Base-by-base conservation (phyloP, 1,140 invertebrate genomes). In the Eulimnadia texana region DNA sequence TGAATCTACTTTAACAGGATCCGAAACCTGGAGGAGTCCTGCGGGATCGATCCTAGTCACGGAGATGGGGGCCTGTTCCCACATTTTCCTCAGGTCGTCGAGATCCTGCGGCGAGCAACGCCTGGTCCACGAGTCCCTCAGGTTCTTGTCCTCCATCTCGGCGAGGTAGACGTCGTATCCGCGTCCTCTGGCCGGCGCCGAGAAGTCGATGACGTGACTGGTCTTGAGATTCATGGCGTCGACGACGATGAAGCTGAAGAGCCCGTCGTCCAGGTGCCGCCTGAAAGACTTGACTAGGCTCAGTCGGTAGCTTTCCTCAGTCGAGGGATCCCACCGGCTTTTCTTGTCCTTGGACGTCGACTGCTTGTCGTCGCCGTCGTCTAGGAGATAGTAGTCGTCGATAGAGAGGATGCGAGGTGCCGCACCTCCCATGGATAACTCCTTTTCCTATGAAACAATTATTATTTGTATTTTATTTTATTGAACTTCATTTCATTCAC, bases 271-370 rank as follows among this genome's bases (percentile, higher is more conserved):
- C 6, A 96, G 79, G 23, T 87, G 93, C 74, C 93, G 92, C 68
- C 90, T 93, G 68, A 94, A 94, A 19, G 90, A 85, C 76, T 93
- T 93, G 28, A 88, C 76, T 29, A 98, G 76, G 54, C 88, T 93
- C 28, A 77, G 77, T 63, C 86, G 71, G 68, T 97, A 97, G 24
- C 78, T 79, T 52, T 83, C 78, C 72, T 96, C 93, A 80, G 88
- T 82, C 27, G 79, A 80, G 27, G 27, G 27, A 19, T 60, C 83
- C 78, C 58, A 49, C 1, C 56, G 49, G 19, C 47, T 57, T 66
- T 98, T 93, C 74, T n/a, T n/a, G n/a, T 88, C 96, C 70, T 95
- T 91, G 71, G 94, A 97, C 57, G 90, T 83, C 76, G 93, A 82
- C 65, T 88, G 84, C 86, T 89, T 66, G 54, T 84, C 83, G 72